Conservation (phyloP, 1,140 invertebrate genomes). For the Drosophila aff. region DNA sequence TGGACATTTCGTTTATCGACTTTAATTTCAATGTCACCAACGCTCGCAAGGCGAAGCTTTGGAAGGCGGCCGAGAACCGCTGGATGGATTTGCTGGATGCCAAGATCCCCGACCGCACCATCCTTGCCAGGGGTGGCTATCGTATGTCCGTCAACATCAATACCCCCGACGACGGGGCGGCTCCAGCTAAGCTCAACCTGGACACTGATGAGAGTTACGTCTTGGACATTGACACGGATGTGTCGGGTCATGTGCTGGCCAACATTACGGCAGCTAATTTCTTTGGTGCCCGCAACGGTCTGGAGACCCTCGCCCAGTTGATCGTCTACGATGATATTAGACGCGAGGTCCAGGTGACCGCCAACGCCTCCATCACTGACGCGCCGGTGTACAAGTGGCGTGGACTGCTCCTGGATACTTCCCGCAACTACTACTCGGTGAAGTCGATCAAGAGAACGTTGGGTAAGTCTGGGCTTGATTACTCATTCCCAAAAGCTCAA, state of each 20-base stretch:
- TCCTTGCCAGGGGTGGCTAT: conserved; percentile 61
- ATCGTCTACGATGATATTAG: conserved; percentile 89
- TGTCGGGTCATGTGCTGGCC: conserved; percentile 85
- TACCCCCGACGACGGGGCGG: conserved; percentile 19
- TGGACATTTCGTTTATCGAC: conserved; percentile 86
- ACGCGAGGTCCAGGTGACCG: conserved; percentile 85
- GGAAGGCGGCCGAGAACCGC: conserved; percentile 61
- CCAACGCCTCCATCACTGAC: conserved; percentile 88
- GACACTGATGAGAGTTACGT: conserved; percentile 90
- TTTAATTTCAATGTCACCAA: conserved; percentile 48
- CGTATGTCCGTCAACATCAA: conserved; percentile 76
- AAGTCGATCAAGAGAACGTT: conserved; percentile 90
- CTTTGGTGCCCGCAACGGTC: conserved; percentile 90
- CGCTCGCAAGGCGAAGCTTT: conserved; percentile 54
- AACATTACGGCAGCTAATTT: conserved; percentile 88
- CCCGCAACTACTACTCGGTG: conserved; percentile 90
- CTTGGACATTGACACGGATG: conserved; percentile 86
- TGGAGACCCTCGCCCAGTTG: conserved; percentile 92
- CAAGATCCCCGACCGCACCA: conserved; percentile 64
- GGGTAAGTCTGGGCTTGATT: conserved; percentile 75
- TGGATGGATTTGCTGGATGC: conserved; percentile 60
- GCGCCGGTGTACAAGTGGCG: conserved; percentile 91
- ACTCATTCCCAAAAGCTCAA: not conserved
- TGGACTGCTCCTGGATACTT: conserved; percentile 91
- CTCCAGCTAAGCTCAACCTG: conserved; percentile 85